phyloP scores from a whole-genome alignment of 2,113 vertebrate genomes.

The Aphelocoma coerulescens region DNA sequence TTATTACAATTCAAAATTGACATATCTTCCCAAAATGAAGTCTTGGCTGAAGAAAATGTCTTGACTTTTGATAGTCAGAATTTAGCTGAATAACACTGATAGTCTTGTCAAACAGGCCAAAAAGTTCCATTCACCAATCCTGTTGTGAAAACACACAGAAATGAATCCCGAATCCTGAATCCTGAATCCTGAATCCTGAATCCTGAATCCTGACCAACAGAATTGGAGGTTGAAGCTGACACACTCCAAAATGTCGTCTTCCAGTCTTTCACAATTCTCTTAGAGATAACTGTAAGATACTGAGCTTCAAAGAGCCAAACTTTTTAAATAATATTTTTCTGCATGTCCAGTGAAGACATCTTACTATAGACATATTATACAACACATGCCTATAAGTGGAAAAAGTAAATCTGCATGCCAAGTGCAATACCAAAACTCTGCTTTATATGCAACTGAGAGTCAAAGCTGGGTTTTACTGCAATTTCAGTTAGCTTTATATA shows the following conservation, averaged over 20 bases:
- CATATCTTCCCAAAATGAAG: background rate
- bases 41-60: background rate
- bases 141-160: background rate
- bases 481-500: background rate
- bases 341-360: background rate
- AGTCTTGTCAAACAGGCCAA: background rate
- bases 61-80: background rate
- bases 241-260: background rate
- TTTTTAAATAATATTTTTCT: background rate
- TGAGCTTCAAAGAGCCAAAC: background rate
- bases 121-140: background rate
- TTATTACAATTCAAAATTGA: background rate
- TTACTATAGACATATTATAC: background rate
- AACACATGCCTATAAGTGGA: background rate
- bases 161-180: background rate
- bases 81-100: background rate
- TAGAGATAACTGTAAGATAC: background rate
- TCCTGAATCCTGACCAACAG: background rate
- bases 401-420: background rate
- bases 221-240: background rate
- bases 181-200: background rate
- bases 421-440: background rate
- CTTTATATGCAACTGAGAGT: background rate
- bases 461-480: background rate
- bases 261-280: background rate